Conservation (phyloP, 2,888 invertebrate genomes). For the Campaea margaritaria region DNA sequence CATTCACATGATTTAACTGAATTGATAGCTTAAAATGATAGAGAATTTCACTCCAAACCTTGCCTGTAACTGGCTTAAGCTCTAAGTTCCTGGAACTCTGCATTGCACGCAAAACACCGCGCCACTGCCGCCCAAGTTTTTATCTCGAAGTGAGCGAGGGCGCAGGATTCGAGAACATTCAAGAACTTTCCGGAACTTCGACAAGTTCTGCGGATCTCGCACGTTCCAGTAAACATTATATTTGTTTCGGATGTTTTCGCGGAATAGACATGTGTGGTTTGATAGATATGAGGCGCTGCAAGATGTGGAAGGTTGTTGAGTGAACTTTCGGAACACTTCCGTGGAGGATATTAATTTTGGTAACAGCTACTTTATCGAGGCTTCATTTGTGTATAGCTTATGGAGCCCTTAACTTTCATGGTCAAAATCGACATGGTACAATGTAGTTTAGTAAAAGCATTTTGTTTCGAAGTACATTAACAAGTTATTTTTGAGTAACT, state of each 20-base stretch:
- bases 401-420: too few species aligned
- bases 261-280: slow-evolving; percentile 8
- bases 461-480: neutral
- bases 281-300: slow-evolving; percentile 1
- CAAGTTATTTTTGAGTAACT: too few species aligned
- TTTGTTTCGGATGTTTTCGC: slow-evolving; percentile 30
- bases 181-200: slow-evolving; percentile 37
- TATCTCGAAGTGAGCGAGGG: slow-evolving; percentile 36
- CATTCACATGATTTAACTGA: neutral
- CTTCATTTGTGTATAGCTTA: too few species aligned
- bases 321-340: too few species aligned
- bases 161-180: slow-evolving; percentile 35
- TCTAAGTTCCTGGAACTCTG: slow-evolving; percentile 9
- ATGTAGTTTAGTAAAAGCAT: too few species aligned
- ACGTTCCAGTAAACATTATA: slow-evolving; percentile 36
- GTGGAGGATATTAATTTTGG: too few species aligned
- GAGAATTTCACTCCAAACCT: neutral
- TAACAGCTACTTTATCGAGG: too few species aligned
- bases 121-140: slow-evolving; percentile 34
- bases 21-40: neutral
- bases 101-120: slow-evolving; percentile 21
- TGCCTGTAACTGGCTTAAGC: slow-evolving; percentile 6
- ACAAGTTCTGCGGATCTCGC: slow-evolving; percentile 28
- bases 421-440: too few species aligned
- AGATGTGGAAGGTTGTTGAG: too few species aligned